Base-by-base conservation (phyloP, 2,797 vertebrate species). In the Sphenopsis melanotis region DNA sequence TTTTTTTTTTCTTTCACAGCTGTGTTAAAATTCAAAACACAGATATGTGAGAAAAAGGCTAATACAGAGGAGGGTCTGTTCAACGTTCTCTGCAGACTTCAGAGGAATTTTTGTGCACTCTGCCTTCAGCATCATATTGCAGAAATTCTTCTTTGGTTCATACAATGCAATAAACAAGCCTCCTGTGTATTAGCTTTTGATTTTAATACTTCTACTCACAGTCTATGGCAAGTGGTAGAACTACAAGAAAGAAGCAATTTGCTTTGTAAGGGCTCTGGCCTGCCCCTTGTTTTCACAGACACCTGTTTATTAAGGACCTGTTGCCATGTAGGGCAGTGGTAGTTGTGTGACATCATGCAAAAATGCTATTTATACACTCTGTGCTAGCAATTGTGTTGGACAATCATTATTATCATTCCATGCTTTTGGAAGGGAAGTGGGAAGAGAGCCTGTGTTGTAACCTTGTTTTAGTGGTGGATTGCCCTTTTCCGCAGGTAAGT, bases 11-110 rank as follows among this genome's bases (percentile, higher is more conserved):
- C 74, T 83, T 92, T 91, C 87, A 60, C 87, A 91, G 91, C 86
- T 95, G 88, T 87, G 80, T 92, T 96, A 95, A 95, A 96, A 95
- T 95, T 94, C 59, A 20, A 96, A 96, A 91, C 92, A 91, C 84
- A 96, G 89, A 88, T 94, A 96, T 49, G 70, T 5, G n/a, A 96
- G 87, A 55, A 87, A 85, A 88, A 90, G 81, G 21, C 81, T 88
- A 37, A 83, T 83, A 96, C 76, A 97, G 96, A 95, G 70, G 21
- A 95, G 16, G 12, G 69, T 87, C 92, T 97, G 90, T 96, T 96
- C 88, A 83, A 44, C 0, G 3, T 65, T 79, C 66, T 96, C 89
- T 90, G 63, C 69, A 94, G 95, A 87, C 53, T 91, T 94, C 86
- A 82, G 86, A 93, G 86, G 82, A 89, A 96, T 90, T 97, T 95